These are phyloP conservation scores for Himalopsyche kuldschensis DNA, from an alignment of 2,888 invertebrate species.

Conservation along the genomic window DNA sequence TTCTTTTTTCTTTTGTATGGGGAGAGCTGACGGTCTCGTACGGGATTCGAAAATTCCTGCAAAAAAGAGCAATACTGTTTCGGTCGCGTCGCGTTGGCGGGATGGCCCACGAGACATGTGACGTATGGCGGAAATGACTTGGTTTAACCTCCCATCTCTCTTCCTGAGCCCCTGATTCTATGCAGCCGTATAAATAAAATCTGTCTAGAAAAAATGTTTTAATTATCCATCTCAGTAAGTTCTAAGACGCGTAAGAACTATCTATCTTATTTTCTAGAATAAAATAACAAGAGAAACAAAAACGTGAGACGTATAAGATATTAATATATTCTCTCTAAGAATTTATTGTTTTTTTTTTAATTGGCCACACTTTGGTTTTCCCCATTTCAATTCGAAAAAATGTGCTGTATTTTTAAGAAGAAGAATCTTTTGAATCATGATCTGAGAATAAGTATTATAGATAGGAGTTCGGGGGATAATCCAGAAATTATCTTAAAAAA, in stretches of 20 bases:
- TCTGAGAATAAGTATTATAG: too few species aligned
- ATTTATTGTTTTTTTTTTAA: background rate
- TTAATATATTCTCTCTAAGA: background rate
- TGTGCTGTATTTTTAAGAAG: too few species aligned
- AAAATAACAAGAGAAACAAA: background rate
- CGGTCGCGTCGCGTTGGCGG: background rate
- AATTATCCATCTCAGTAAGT: background rate
- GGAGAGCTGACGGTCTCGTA: background rate
- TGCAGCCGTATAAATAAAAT: background rate
- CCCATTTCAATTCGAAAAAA: too few species aligned
- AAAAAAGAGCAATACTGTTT: constrained; percentile 17
- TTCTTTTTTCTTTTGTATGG: constrained; percentile 23
- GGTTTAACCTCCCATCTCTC: constrained; percentile 21
- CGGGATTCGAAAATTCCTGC: constrained; percentile 23
- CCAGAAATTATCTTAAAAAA: too few species aligned
- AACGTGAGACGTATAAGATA: background rate
- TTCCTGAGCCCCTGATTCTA: constrained; percentile 20
- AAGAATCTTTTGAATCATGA: too few species aligned
- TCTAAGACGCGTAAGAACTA: background rate
- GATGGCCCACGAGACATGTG: constrained; percentile 20
- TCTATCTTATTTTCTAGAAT: background rate
- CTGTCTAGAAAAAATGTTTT: background rate
- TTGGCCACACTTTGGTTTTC: too few species aligned
- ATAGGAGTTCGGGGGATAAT: too few species aligned
- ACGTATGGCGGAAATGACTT: constrained; percentile 33